Base-by-base conservation (phyloP, 1,140 invertebrate species). In the Tribolium castaneum region DNA sequence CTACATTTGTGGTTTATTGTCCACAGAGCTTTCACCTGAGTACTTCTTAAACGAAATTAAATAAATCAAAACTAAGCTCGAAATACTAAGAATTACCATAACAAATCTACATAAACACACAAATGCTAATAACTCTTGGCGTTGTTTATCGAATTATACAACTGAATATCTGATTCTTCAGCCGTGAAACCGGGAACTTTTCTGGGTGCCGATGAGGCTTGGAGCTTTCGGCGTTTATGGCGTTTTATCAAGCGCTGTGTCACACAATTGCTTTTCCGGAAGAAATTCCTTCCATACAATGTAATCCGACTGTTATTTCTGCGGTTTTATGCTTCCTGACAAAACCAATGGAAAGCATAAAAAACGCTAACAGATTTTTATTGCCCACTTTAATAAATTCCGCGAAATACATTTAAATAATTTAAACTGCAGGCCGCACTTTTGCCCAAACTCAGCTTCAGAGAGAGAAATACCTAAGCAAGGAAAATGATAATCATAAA, bases 261-360 rank as follows among this genome's bases (percentile, higher is more conserved):
- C 70, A 72, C 70, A 72, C 70, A 72, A 72, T 72, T 72, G 70
- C 9, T 72, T 72, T 72, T 72, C 70, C 70, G 70, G 70, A 72
- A 51, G 70, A 50, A 72, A 72, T 72, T 72, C 50, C 13, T 72
- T 72, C 70, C 70, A 22, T 52, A 25, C 70, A 30, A 72, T 72
- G 39, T 50, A 72, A 25, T 22, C 50, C 59, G 59, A 39, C 7
- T 66, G 25, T 66, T 66, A 66, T 66, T 66, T 30, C 22, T 66
- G 25, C 30, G 34, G 34, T 66, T 66, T 66, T 66, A 35, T 66
- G 59, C 30, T 6, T 12, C 59, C 30, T 22, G 59, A 35, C 59
- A 59, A 9, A 22, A 22, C 34, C 34, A 66, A 66, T 66, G 34
- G 34, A 66, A 66, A 66, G 1, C 39, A 62, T 30, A 62, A 62